Conservation (phyloP, 2,797 vertebrate species). For the Synanceia verrucosa region DNA sequence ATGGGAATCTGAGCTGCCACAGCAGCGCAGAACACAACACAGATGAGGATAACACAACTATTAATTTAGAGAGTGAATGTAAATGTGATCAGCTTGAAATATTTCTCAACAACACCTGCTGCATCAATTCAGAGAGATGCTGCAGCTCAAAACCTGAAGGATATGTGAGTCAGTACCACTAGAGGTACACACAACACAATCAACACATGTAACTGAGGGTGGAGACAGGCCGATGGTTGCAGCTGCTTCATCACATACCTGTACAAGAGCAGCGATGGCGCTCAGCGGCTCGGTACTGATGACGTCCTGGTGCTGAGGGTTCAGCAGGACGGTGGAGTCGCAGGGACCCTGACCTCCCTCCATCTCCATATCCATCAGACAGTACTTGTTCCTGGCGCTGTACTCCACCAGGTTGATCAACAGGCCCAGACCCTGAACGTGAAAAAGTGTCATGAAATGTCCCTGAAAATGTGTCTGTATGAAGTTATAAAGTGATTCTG, state of each 20-base stretch:
- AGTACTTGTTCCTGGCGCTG: constrained; percentile 94
- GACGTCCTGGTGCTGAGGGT: constrained; percentile 69
- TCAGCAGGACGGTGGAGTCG: constrained; percentile 85
- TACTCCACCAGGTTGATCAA: constrained; percentile 98
- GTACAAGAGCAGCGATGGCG: constrained; percentile 94
- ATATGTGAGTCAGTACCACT: too few species aligned
- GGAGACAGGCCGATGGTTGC: too few species aligned
- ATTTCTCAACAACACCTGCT: neutral
- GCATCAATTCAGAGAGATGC: neutral
- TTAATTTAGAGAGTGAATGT: neutral
- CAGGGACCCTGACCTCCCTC: constrained; percentile 85
- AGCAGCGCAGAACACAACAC: neutral
- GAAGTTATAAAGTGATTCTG: too few species aligned
- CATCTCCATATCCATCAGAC: constrained; percentile 95
- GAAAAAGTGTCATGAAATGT: too few species aligned
- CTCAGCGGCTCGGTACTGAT: constrained; percentile 78
- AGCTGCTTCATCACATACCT: constrained; percentile 76
- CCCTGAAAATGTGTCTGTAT: too few species aligned
- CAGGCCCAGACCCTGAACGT: constrained; percentile 91
- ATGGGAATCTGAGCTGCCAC: constrained; percentile 7
- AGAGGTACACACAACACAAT: too few species aligned
- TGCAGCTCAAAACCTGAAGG: too few species aligned
- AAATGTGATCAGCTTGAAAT: neutral
- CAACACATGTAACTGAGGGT: too few species aligned
- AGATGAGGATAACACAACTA: neutral